These are phyloP conservation scores for Chrysocyon brachyurus DNA, from an alignment of 2,797 vertebrate species.

Conservation along the genomic window DNA sequence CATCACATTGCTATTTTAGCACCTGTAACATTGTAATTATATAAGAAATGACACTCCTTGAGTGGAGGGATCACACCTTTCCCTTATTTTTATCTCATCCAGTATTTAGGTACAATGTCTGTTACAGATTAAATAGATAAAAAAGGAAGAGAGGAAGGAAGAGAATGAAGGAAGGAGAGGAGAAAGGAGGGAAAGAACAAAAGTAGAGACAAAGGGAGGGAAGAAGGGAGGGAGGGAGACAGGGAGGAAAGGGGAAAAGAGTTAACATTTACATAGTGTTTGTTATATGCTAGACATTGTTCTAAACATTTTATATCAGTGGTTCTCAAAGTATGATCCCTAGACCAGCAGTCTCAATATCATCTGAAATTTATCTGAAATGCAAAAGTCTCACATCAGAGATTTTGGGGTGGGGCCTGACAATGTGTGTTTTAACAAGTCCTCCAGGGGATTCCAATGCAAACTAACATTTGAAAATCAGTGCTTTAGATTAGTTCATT, in stretches of 20 bases:
- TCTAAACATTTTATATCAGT: conserved; percentile 8
- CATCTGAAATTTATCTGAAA: conserved; percentile 35
- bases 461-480: conserved; percentile 14
- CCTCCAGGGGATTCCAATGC: not conserved
- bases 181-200: not conserved
- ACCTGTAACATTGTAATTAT: not conserved
- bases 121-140: not conserved
- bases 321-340: not conserved
- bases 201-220: not conserved
- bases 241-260: not conserved
- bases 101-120: not conserved
- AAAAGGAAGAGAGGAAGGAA: not conserved
- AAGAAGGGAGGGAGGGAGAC: not conserved
- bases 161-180: not conserved
- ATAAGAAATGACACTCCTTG: not conserved
- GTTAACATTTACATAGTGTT: not conserved
- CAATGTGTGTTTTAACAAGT: conserved; percentile 14
- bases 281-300: not conserved
- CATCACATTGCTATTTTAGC: conserved; percentile 26
- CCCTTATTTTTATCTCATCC: not conserved
- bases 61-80: not conserved
- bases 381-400: conserved; percentile 38
- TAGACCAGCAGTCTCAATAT: conserved; percentile 13
- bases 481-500: conserved; percentile 13
- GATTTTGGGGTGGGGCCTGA: not conserved